Evolutionary conservation across 2,797 vertebrate species (phyloP).

Genomic region (Rhinogobio ventralis): DNA sequence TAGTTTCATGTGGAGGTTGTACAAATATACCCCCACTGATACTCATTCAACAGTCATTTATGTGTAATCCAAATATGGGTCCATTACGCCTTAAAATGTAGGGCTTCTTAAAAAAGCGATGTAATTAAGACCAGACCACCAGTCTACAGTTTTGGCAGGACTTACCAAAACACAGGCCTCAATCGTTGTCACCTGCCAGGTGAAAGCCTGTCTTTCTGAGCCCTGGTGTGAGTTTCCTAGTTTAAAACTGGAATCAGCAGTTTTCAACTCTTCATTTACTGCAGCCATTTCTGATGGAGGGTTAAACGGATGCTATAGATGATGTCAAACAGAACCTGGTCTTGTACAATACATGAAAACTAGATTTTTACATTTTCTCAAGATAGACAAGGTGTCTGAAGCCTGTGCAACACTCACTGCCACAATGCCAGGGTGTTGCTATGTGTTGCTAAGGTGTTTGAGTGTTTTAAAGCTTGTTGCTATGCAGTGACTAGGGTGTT

Average conservation of each 20-base stretch:
- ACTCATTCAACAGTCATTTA: constrained; percentile 61
- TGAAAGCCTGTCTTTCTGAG: constrained; percentile 32
- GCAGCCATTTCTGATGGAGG: constrained; percentile 4
- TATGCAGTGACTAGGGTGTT: not conserved
- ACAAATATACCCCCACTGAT: constrained; percentile 51
- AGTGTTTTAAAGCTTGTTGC: not conserved
- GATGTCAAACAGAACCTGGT: not conserved
- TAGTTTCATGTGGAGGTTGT: constrained; percentile 70
- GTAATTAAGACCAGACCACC: constrained; percentile 61
- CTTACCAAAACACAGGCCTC: constrained; percentile 57
- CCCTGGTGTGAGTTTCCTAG: constrained; percentile 34
- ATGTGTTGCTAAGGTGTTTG: not conserved
- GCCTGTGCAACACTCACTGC: not conserved
- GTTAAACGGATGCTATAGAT: not conserved
- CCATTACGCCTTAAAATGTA: constrained; percentile 64
- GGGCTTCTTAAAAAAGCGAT: constrained; percentile 60
- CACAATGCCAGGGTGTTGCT: not conserved
- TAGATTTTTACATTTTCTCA: not conserved
- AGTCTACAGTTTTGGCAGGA: constrained; percentile 33
- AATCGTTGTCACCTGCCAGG: constrained; percentile 55
- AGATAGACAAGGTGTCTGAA: not conserved
- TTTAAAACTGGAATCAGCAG: constrained; percentile 22
- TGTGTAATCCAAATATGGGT: constrained; percentile 59
- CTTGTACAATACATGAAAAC: not conserved
- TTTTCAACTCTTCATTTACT: constrained; percentile 7